Conservation (phyloP, 2,888 invertebrate genomes). For the Xanthia icteritia region DNA sequence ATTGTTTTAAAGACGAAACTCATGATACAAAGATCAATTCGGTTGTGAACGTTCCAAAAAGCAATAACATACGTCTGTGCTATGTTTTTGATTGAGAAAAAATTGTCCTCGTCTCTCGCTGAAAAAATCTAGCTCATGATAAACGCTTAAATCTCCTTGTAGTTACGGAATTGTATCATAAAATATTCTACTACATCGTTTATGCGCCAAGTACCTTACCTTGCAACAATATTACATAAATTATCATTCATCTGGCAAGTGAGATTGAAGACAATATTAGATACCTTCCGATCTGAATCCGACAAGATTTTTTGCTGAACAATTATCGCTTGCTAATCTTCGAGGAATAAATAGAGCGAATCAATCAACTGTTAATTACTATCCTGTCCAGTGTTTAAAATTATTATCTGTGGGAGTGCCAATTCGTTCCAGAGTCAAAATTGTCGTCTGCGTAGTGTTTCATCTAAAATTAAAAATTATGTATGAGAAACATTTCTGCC, state of each 20-base stretch:
- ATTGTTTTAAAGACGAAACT: background rate
- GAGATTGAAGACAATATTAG: background rate
- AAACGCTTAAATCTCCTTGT: background rate
- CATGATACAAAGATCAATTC: background rate
- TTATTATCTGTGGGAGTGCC: slow-evolving; percentile 11
- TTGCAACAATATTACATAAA: too few relatives aligned
- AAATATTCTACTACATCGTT: too few relatives aligned
- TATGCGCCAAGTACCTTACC: background rate
- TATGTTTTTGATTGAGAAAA: background rate
- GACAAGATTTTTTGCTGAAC: background rate
- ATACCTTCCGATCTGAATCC: background rate
- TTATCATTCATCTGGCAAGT: background rate
- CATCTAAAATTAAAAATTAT: background rate
- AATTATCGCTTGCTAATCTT: slow-evolving; percentile 4
- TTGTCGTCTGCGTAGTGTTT: background rate
- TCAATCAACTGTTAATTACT: slow-evolving; percentile 37
- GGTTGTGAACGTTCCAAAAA: background rate
- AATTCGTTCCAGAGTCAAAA: slow-evolving; percentile 13
- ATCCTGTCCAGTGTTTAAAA: slow-evolving; percentile 1
- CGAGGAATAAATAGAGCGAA: slow-evolving; percentile 20
- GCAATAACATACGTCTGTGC: background rate
- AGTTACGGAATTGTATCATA: background rate
- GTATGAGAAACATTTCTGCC: background rate
- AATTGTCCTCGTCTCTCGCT: background rate
- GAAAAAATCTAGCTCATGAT: background rate